Percentiles rank a stretch among this genome's conserved stretches.
phyloP scores from a whole-genome alignment of 2,888 invertebrate species.

The Eupithecia exiguata region DNA sequence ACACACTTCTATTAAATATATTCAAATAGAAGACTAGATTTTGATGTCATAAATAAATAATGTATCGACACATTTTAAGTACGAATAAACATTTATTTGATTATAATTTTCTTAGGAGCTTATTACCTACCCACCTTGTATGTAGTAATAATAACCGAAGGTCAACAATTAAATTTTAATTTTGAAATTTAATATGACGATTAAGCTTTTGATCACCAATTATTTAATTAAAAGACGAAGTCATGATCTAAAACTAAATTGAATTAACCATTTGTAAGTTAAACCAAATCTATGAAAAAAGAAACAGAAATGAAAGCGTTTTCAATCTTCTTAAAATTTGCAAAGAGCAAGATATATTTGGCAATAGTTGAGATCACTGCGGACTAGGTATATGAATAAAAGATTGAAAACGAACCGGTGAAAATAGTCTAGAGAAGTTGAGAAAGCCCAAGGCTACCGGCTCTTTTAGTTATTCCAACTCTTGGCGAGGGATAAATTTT shows the following conservation, averaged over 20 bases:
- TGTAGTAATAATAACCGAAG: background rate
- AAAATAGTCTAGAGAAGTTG: background rate
- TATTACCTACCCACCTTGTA: background rate
- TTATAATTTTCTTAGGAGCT: background rate
- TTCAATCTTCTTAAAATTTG: background rate
- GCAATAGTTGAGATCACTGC: background rate
- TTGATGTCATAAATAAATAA: background rate
- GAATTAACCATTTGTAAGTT: background rate
- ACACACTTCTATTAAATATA: background rate
- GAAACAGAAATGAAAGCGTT: background rate
- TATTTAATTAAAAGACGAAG: background rate
- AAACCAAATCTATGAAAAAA: background rate
- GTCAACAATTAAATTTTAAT: background rate
- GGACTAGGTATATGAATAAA: constrained; percentile 3
- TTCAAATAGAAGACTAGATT: background rate
- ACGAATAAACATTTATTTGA: too few relatives aligned
- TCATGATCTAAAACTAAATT: too few relatives aligned
- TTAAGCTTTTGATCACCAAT: background rate
- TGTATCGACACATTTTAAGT: too few relatives aligned
- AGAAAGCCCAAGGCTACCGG: background rate
- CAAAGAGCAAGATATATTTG: background rate
- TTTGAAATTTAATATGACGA: background rate
- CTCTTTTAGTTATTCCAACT: background rate
- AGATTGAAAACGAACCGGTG: background rate
- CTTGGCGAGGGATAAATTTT: background rate